Evolutionary conservation across 2,797 vertebrate genomes (phyloP).

Genomic region (Tolypeutes matacus): DNA sequence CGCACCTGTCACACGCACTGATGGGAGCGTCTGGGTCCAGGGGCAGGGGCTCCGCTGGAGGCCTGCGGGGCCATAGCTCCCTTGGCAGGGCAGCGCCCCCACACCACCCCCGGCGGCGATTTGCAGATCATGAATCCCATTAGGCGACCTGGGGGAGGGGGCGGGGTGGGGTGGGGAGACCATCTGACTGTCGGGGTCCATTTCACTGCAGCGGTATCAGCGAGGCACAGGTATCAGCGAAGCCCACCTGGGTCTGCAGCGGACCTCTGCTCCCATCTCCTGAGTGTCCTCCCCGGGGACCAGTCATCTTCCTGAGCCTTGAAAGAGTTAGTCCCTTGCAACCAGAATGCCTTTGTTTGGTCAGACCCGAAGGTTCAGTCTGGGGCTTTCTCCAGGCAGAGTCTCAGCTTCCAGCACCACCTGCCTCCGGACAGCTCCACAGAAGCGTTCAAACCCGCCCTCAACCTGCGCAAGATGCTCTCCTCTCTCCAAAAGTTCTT

Average conservation of each 20-base stretch:
- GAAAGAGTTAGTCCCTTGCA: not conserved
- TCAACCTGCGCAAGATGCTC: too few relatives aligned
- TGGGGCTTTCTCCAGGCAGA: not conserved
- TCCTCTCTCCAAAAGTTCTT: not conserved
- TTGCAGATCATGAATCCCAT: not conserved
- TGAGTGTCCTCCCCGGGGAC: not conserved
- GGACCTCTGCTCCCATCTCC: not conserved
- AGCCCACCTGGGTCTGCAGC: not conserved
- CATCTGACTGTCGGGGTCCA: fast-evolving
- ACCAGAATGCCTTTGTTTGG: not conserved
- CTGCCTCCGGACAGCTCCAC: not conserved
- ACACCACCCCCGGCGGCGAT: not conserved
- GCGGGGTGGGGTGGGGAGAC: not conserved
- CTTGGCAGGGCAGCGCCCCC: not conserved
- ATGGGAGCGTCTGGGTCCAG: not conserved
- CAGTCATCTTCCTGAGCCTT: not conserved
- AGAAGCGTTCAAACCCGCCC: too few relatives aligned
- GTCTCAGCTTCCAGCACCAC: not conserved
- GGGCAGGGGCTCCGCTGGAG: too few relatives aligned
- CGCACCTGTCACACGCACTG: not conserved
- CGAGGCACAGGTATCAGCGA: fast-evolving
- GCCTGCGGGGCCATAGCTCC: too few relatives aligned
- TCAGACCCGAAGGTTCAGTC: not conserved
- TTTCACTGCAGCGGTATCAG: fast-evolving
- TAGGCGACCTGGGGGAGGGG: not conserved